Conservation (phyloP, 2,888 invertebrate genomes). For the Xestia c-nigrum region DNA sequence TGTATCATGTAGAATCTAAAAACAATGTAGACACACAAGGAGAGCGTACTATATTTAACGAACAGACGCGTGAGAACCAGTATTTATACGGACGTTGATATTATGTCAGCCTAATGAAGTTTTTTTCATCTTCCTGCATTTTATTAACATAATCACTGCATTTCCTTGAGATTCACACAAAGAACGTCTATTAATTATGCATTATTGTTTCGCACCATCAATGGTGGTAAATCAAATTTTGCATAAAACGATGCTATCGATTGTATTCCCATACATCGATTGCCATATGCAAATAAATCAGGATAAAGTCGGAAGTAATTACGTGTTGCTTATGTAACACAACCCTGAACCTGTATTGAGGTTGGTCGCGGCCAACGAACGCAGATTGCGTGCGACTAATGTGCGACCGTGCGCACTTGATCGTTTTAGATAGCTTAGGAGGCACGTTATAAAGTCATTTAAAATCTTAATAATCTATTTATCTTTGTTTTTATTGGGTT, state of each 20-base stretch:
- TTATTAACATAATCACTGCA: slow-evolving; percentile 51
- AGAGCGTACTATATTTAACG: slow-evolving; percentile 48
- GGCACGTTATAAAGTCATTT: slow-evolving; percentile 56
- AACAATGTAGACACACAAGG: slow-evolving; percentile 38
- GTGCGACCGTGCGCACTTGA: slow-evolving; percentile 68
- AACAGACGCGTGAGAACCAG: slow-evolving; percentile 51
- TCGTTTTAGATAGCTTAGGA: slow-evolving; percentile 63
- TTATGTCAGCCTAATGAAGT: slow-evolving; percentile 59
- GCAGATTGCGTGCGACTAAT: slow-evolving; percentile 70
- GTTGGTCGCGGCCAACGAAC: slow-evolving; percentile 82
- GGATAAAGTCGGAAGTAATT: slow-evolving; percentile 80
- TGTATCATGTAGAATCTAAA: slow-evolving; percentile 47
- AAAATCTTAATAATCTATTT: slow-evolving; percentile 51
- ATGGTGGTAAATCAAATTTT: slow-evolving; percentile 35
- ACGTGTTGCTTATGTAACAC: slow-evolving; percentile 75
- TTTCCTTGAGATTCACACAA: slow-evolving; percentile 53
- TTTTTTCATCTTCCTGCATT: slow-evolving; percentile 43
- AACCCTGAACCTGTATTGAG: slow-evolving; percentile 81
- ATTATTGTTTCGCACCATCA: slow-evolving; percentile 44
- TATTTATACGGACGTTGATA: slow-evolving; percentile 42
- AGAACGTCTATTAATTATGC: slow-evolving; percentile 31
- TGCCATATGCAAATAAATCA: slow-evolving; percentile 72
- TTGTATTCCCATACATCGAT: slow-evolving; percentile 63
- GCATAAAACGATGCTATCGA: slow-evolving; percentile 47
- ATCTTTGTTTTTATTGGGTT: slow-evolving; percentile 30